Base-by-base conservation (phyloP, 2,888 invertebrate genomes). In the Dendrolimus houi region DNA sequence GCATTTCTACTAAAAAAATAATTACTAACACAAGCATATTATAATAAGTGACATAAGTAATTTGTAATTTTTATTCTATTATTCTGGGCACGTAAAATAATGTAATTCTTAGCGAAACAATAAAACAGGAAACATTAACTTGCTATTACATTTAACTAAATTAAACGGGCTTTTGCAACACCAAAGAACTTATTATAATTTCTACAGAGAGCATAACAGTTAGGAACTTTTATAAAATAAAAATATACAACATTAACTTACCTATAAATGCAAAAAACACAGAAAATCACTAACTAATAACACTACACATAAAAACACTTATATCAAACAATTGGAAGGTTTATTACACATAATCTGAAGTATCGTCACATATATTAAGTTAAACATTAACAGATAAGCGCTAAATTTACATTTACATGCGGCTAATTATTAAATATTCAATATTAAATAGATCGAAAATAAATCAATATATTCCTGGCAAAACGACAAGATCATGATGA, bases 381-480 rank as follows among this genome's bases (percentile, higher is more conserved):
- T 62, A 62, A 63, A 59, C 14, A 55, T 56, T 58, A 56, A 55
- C 13, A 63, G 61, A 62, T 63, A 68, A 62, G 57, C 58, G 29
- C 59, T 59, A 57, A 58, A 6, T 29, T 3, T 59, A 61, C 59
- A 29, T 60, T 62, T 64, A 52, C 58, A 60, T 47, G 47, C 47
- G 47, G 47, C 17, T 56, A 54, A 52, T 12, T 14, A 54, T 14
- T 53, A 52, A 14, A 40, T 9, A 59, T 54, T 62, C 55, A 56
- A 55, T 29, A 57, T 57, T 57, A 68, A 68, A 64, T 64, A 60
- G 63, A 56, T 56, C 61, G 57, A 64, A 68, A 72, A 65, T 62
- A 65, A 72, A 79, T 79, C 81, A 79, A 79, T 79, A 77, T 68
- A 70, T 73, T 73, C 68, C 62, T 60, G 54, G 56, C 59, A 56